phyloP scores from a whole-genome alignment of 2,797 vertebrate species.

The Trichosurus vulpecula region DNA sequence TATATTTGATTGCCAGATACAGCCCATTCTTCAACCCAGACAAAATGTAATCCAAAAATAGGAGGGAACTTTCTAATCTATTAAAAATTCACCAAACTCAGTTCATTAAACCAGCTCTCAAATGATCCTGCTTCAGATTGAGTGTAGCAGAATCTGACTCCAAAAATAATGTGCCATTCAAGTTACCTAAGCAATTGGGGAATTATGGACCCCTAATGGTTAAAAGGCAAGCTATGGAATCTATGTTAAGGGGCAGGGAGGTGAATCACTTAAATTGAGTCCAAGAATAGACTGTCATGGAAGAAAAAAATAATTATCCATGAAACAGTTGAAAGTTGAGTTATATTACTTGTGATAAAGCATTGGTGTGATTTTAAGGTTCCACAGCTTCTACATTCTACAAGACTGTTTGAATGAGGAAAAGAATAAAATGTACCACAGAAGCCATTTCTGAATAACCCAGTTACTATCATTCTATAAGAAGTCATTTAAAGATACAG shows the following conservation, averaged over 20 bases:
- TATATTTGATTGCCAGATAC: not conserved
- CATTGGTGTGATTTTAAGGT: slow-evolving; percentile 55
- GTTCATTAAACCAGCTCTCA: slow-evolving; percentile 60
- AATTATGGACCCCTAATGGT: not conserved
- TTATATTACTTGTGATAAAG: slow-evolving; percentile 65
- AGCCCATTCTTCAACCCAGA: slow-evolving; percentile 48
- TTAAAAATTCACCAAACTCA: slow-evolving; percentile 22
- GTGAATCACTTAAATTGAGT: slow-evolving; percentile 68
- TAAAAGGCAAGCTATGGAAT: not conserved
- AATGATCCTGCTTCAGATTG: slow-evolving; percentile 36
- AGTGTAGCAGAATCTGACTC: slow-evolving; percentile 11
- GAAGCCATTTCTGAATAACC: slow-evolving; percentile 62
- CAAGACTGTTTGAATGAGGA: slow-evolving; percentile 20
- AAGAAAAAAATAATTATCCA: slow-evolving; percentile 63
- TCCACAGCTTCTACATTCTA: slow-evolving; percentile 58
- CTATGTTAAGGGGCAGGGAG: not conserved
- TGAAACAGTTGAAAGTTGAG: slow-evolving; percentile 63
- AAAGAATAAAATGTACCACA: slow-evolving; percentile 57
- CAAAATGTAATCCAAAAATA: slow-evolving; percentile 45
- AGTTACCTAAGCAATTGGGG: not conserved
- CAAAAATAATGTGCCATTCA: not conserved
- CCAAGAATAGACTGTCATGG: slow-evolving; percentile 41
- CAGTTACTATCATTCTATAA: slow-evolving; percentile 58
- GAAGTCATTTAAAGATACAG: slow-evolving; percentile 56
- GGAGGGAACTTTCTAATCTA: slow-evolving; percentile 21